Percentiles rank a stretch among this genome's conserved stretches.
Evolutionary conservation across 2,888 invertebrate genomes (phyloP).

Genomic region (Lamproptera curius): DNA sequence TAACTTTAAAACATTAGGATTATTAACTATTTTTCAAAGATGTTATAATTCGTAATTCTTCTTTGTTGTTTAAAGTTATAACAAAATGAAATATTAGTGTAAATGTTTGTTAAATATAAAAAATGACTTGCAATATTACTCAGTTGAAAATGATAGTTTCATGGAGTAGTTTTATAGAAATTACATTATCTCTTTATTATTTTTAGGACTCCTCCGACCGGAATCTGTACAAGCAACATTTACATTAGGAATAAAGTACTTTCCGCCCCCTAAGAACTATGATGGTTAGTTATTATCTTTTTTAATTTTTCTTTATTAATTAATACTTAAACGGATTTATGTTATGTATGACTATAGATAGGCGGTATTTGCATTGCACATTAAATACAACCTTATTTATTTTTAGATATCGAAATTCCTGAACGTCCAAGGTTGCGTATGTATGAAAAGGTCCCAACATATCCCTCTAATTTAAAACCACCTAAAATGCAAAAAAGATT

Average conservation of each 20-base stretch:
- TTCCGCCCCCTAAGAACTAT: constrained; percentile 82
- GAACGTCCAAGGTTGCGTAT: constrained; percentile 84
- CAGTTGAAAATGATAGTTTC: not conserved
- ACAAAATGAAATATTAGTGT: not conserved
- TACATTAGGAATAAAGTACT: constrained; percentile 81
- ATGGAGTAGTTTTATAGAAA: not conserved
- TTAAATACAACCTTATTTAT: constrained; percentile 10
- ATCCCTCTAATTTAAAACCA: constrained; percentile 81
- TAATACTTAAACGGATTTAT: no score
- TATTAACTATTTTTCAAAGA: no score
- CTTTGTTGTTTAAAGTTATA: not conserved
- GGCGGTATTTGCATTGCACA: no score
- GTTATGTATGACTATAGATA: no score
- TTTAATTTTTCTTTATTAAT: not conserved
- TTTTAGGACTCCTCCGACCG: constrained; percentile 50
- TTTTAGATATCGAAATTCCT: constrained; percentile 83
- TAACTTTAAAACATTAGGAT: no score
- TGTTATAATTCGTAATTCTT: not conserved
- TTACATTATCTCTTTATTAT: no score
- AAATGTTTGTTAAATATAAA: not conserved
- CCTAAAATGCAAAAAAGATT: constrained; percentile 92
- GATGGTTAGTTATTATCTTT: constrained; percentile 71
- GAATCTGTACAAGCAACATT: constrained; percentile 44
- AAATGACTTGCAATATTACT: not conserved
- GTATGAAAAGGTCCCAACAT: constrained; percentile 85